These are phyloP conservation scores for Invenusta paracnida DNA, from an alignment of 2,888 invertebrate genomes.

Conservation along the genomic window DNA sequence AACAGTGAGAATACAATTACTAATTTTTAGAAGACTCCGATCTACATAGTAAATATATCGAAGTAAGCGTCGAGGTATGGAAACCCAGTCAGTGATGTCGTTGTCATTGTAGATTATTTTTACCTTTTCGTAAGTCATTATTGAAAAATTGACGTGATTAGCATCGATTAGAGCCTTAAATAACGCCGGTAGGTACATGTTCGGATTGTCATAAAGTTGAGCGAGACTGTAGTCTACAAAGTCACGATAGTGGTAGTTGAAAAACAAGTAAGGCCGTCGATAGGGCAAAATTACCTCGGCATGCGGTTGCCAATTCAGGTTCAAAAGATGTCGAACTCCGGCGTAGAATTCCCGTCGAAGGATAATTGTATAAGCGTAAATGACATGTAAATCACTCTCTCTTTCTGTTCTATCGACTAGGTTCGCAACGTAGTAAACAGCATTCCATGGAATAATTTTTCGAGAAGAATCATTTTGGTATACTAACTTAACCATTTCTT, in stretches of 20 bases:
- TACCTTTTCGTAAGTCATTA: slow-evolving; percentile 30
- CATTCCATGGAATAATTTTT: slow-evolving; percentile 19
- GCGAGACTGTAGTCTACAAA: slow-evolving; percentile 27
- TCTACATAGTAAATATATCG: slow-evolving; percentile 30
- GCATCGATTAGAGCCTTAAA: slow-evolving; percentile 13
- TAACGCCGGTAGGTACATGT: background rate
- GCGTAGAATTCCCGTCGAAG: slow-evolving; percentile 24
- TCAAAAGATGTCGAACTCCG: background rate
- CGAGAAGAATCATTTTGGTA: background rate
- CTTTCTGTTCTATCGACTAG: background rate
- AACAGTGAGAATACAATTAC: slow-evolving; percentile 7
- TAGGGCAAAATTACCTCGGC: slow-evolving; percentile 23
- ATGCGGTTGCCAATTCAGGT: slow-evolving; percentile 15
- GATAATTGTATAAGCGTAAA: slow-evolving; percentile 20
- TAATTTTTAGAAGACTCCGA: background rate
- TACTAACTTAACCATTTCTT: background rate
- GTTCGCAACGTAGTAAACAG: background rate
- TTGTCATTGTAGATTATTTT: background rate
- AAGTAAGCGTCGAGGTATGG: slow-evolving; percentile 21
- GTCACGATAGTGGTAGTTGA: slow-evolving; percentile 18
- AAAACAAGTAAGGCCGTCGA: slow-evolving; percentile 21
- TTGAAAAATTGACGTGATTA: background rate
- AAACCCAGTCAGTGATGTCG: slow-evolving; percentile 28
- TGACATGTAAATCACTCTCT: slow-evolving; percentile 32
- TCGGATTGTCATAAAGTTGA: slow-evolving; percentile 31